These are phyloP conservation scores for Drosophila subquinaria DNA, from an alignment of 2,888 invertebrate species.

Conservation along the genomic window DNA sequence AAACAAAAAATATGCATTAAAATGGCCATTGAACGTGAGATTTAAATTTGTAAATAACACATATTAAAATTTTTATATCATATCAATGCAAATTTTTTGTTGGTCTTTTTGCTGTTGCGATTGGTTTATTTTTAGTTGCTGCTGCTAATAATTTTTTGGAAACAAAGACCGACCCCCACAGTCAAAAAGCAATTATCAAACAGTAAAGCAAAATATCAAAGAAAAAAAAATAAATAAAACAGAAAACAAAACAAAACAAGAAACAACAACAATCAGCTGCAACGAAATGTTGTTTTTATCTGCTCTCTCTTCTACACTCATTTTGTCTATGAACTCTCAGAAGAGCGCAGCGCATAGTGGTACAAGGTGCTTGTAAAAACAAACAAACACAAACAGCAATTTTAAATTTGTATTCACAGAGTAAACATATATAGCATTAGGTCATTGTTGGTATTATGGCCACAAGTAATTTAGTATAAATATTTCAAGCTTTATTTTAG, in stretches of 20 bases:
- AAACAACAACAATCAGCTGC: constrained; percentile 63
- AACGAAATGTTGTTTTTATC: constrained; percentile 50
- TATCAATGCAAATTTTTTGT: constrained; percentile 41
- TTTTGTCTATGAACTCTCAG: constrained; percentile 1
- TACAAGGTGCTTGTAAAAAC: background rate
- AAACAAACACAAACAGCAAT: constrained; percentile 4
- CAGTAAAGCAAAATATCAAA: constrained; percentile 21
- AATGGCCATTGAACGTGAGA: constrained; percentile 28
- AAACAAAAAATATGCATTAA: constrained; percentile 21
- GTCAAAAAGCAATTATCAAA: constrained; percentile 53
- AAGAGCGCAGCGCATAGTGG: constrained; percentile 44
- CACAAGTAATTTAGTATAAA: background rate
- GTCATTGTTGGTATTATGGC: constrained; percentile 22
- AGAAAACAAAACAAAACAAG: constrained; percentile 20
- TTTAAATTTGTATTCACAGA: constrained; percentile 2
- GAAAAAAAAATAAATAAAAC: constrained; percentile 7
- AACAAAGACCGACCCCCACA: constrained; percentile 48
- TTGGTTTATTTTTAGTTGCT: constrained; percentile 55
- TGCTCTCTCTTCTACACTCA: constrained; percentile 10
- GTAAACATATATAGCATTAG: constrained; percentile 20
- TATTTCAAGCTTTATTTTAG: background rate
- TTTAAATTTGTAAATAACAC: constrained; percentile 40
- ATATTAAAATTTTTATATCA: constrained; percentile 7
- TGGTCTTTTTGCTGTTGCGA: constrained; percentile 11
- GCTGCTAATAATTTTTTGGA: constrained; percentile 49